These are phyloP conservation scores for Syngnathus scovelli DNA, from an alignment of 2,113 vertebrate genomes.

Conservation along the genomic window DNA sequence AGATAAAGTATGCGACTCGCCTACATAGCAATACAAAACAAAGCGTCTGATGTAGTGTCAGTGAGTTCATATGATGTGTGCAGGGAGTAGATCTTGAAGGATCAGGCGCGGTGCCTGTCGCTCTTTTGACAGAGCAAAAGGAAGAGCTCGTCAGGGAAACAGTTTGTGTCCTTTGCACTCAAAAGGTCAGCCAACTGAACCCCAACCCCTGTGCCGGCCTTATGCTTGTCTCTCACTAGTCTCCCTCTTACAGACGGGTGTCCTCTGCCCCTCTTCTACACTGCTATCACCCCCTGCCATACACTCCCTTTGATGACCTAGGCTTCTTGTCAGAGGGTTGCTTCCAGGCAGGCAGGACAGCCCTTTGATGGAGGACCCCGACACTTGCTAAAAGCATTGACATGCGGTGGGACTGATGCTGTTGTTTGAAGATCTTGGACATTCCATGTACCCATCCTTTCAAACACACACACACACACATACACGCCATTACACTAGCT, in stretches of 20 bases:
- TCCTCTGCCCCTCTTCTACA: slow-evolving; percentile 38
- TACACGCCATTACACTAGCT: slow-evolving; percentile 20
- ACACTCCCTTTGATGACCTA: slow-evolving; percentile 59
- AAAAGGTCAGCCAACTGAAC: slow-evolving; percentile 63
- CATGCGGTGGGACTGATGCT: slow-evolving; percentile 25
- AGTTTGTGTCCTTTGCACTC: slow-evolving; percentile 55
- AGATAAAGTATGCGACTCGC: slow-evolving; percentile 1
- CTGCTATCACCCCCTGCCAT: slow-evolving; percentile 36
- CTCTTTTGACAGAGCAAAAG: slow-evolving; percentile 61
- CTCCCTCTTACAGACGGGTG: slow-evolving; percentile 40
- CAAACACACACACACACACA: slow-evolving; percentile 5
- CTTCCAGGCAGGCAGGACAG: slow-evolving; percentile 62
- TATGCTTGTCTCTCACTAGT: slow-evolving; percentile 51
- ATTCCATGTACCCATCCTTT: slow-evolving; percentile 30
- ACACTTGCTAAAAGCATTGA: slow-evolving; percentile 53
- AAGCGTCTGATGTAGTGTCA: slow-evolving; percentile 32
- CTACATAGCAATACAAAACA: slow-evolving; percentile 15
- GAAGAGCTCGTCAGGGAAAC: slow-evolving; percentile 71
- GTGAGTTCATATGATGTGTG: slow-evolving; percentile 34
- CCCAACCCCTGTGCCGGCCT: slow-evolving; percentile 41
- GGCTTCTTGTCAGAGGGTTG: slow-evolving; percentile 47
- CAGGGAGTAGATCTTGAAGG: slow-evolving; percentile 33
- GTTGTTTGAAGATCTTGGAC: slow-evolving; percentile 55
- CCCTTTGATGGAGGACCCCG: slow-evolving; percentile 64
- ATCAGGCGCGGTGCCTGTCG: slow-evolving; percentile 37